Base-by-base conservation (phyloP, 2,113 vertebrate genomes). In the Scatophagus argus region DNA sequence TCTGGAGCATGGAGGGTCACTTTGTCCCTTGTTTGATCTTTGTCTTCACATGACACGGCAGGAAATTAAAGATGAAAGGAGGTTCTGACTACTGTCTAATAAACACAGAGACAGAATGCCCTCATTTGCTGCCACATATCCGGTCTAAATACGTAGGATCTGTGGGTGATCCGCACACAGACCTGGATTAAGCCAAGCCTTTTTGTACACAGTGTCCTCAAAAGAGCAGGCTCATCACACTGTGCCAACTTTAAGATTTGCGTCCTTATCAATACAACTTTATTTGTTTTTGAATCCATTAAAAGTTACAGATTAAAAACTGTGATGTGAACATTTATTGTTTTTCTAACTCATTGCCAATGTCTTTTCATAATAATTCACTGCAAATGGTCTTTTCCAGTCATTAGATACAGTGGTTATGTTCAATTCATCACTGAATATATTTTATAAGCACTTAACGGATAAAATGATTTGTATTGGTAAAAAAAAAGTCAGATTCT, bases 1-100 rank as follows among this genome's bases (percentile, higher is more conserved):
- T 87, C 83, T 90, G 87, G 87, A 91, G 85, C 79, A 73, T 87
- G 86, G 90, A 93, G 89, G 89, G 90, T 88, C 90, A 91, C 89
- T 93, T 90, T 93, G 92, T 94, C 92, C 92, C 84, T 81, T 29
- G 87, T 95, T 94, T 94, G 94, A 94, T 95, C 92, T 92, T 83
- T 89, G 81, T 88, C 91, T 93, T 82, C 80, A 88, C 89, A 93
- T 90, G 90, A 81, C 92, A 93, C 65, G 73, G 90, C 92, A 94
- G 94, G 94, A 94, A 94, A 94, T 94, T 89, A 91, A 91, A 94
- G 90, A 93, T 91, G 91, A 94, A 94, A 94, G 93, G 91, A 85
- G 87, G 81, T 80, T 87, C 44, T 25, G 84, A 92, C 90, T 91
- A 93, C 92, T 92, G 92, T 94, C 92, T 92, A 89, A 94, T 91